Evolutionary conservation across 1,140 invertebrate species (phyloP).

Genomic region (Hyposmocoma kahamanoa): DNA sequence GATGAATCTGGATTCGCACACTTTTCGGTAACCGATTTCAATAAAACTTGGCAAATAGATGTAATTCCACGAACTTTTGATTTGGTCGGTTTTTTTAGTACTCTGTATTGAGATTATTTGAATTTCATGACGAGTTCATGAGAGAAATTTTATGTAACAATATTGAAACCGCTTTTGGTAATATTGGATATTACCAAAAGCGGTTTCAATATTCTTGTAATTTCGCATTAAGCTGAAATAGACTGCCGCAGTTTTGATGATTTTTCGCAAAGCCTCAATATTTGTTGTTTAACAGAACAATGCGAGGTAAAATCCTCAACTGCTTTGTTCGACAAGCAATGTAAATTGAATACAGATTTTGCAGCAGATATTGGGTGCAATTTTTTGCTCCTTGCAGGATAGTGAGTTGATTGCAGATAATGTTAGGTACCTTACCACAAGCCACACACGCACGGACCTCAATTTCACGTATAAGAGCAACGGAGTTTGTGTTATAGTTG

Average conservation of each 20-base stretch:
- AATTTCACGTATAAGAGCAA: slow-evolving; percentile 23
- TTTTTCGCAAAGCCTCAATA: slow-evolving; percentile 23
- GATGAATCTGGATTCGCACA: no score
- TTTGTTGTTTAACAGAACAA: slow-evolving; percentile 28
- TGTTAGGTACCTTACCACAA: slow-evolving; percentile 13
- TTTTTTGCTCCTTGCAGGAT: slow-evolving; percentile 19
- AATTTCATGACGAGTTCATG: no score
- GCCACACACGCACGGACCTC: slow-evolving; percentile 29
- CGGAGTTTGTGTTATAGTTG: slow-evolving; percentile 18
- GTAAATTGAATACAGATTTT: slow-evolving; percentile 22
- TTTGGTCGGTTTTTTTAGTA: no score
- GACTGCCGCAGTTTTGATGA: slow-evolving; percentile 15
- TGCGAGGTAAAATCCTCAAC: slow-evolving; percentile 20
- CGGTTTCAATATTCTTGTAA: no score
- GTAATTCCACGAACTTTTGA: no score
- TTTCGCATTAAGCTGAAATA: no score
- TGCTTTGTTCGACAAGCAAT: slow-evolving; percentile 26
- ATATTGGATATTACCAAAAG: no score
- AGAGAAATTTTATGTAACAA: no score
- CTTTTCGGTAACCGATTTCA: no score
- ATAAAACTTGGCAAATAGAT: no score
- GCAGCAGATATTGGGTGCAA: slow-evolving; percentile 17
- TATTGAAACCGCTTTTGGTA: no score
- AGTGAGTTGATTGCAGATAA: not conserved
- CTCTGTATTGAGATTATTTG: no score